These are phyloP conservation scores for Archocentrus centrarchus DNA, from an alignment of 2,113 vertebrate genomes.

Conservation along the genomic window DNA sequence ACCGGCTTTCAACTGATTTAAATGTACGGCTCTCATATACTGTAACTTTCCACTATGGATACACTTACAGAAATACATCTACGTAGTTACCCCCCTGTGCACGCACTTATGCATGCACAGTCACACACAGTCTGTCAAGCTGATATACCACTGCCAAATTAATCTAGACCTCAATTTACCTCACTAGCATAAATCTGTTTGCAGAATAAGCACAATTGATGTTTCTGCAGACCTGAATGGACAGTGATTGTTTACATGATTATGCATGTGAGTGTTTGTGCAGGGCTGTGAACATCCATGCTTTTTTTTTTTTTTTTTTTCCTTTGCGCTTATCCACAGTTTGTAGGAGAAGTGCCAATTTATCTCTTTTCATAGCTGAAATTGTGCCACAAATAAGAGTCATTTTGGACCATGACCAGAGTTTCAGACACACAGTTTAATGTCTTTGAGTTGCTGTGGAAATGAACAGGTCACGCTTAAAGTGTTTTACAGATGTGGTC, in stretches of 20 bases:
- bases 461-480: constrained; percentile 48
- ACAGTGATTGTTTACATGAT: constrained; percentile 51
- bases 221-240: constrained; percentile 53
- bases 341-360: constrained; percentile 36
- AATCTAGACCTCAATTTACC: constrained; percentile 64
- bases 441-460: constrained; percentile 24
- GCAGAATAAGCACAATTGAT: constrained; percentile 46
- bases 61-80: constrained; percentile 21
- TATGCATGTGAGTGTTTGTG: constrained; percentile 34
- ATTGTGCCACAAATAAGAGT: constrained; percentile 39
- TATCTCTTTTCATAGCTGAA: constrained; percentile 38
- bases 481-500: constrained; percentile 40
- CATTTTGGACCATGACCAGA: constrained; percentile 25
- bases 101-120: constrained; percentile 48
- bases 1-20: constrained; percentile 39
- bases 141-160: constrained; percentile 52
- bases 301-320: constrained; percentile 3
- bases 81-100: not conserved
- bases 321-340: constrained; percentile 12
- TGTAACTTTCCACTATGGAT: not conserved
- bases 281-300: constrained; percentile 4
- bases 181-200: constrained; percentile 59
- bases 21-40: not conserved
- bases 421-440: constrained; percentile 32
- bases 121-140: constrained; percentile 53